A percentile compares a stretch with the other conserved stretches of the same genome.
Evolutionary conservation across 2,113 vertebrate genomes (phyloP).

Genomic region (Carollia perspicillata): DNA sequence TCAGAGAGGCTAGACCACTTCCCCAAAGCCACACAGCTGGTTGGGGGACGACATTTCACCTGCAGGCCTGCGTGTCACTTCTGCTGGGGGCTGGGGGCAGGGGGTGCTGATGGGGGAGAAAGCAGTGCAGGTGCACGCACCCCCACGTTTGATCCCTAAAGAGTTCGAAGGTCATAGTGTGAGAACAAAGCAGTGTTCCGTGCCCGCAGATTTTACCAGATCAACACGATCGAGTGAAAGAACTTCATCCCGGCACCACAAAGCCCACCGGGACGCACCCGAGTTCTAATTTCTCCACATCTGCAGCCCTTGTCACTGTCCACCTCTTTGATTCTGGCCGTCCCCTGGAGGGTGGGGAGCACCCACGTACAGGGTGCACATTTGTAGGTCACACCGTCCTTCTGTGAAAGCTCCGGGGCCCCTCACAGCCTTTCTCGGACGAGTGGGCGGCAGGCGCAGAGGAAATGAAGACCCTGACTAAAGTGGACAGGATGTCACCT

Average conservation of each 20-base stretch:
- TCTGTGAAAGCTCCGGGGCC: background rate
- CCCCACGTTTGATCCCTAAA: background rate
- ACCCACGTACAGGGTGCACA: rapidly evolving
- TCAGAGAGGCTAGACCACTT: background rate
- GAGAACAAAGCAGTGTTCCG: background rate
- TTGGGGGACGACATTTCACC: background rate
- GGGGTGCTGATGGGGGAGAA: rapidly evolving
- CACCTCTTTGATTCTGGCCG: background rate
- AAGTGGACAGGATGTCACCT: background rate
- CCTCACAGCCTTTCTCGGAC: background rate
- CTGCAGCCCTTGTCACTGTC: background rate
- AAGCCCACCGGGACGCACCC: background rate
- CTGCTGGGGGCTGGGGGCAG: background rate
- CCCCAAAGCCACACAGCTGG: background rate
- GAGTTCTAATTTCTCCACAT: background rate
- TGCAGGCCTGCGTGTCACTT: background rate
- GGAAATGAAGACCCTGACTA: background rate
- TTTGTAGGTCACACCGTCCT: rapidly evolving
- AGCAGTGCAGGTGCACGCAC: rapidly evolving
- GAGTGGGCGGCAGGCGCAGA: background rate
- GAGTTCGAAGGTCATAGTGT: background rate
- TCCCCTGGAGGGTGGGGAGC: rapidly evolving
- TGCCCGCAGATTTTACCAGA: background rate
- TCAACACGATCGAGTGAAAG: background rate
- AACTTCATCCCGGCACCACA: background rate